Percentiles rank a stretch among this genome's conserved stretches.
These are phyloP conservation scores for Poecilia picta DNA, from an alignment of 2,797 vertebrate genomes.

Conservation along the genomic window DNA sequence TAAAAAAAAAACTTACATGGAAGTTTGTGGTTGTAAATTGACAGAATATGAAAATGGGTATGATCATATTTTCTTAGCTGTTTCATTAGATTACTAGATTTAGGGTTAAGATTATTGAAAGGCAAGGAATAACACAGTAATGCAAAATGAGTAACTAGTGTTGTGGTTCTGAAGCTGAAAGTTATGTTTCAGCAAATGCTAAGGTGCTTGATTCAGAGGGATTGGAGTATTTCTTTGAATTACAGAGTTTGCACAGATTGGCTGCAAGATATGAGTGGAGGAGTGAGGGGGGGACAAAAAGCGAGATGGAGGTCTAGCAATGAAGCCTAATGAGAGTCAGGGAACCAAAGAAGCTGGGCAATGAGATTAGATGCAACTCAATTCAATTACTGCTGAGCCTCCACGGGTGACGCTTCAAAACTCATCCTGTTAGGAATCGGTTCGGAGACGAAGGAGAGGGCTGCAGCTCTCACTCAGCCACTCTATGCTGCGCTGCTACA, in stretches of 20 bases:
- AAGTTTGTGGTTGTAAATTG: not conserved
- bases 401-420: conserved; percentile 83
- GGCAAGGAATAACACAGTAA: conserved; percentile 17
- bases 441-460: conserved; percentile 66
- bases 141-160: conserved; percentile 10
- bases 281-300: conserved; percentile 18
- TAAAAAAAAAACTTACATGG: not conserved
- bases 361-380: conserved; percentile 86
- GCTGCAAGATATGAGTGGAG: conserved; percentile 52
- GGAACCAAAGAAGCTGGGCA: conserved; percentile 74
- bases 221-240: conserved; percentile 66
- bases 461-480: conserved; percentile 57
- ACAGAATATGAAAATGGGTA: not conserved
- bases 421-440: conserved; percentile 84
- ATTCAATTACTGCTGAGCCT: conserved; percentile 83
- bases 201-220: conserved; percentile 36
- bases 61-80: conserved; percentile 15
- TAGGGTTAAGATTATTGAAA: conserved; percentile 43
- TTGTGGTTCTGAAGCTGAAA: conserved; percentile 19
- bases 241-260: conserved; percentile 65
- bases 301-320: conserved; percentile 49
- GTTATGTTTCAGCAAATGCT: conserved; percentile 19
- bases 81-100: conserved; percentile 47
- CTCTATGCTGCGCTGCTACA: conserved; percentile 47
- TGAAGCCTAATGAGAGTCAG: conserved; percentile 75